These are phyloP conservation scores for Neolamprologus sp. DNA, from an alignment of 2,113 vertebrate genomes.

Conservation along the genomic window DNA sequence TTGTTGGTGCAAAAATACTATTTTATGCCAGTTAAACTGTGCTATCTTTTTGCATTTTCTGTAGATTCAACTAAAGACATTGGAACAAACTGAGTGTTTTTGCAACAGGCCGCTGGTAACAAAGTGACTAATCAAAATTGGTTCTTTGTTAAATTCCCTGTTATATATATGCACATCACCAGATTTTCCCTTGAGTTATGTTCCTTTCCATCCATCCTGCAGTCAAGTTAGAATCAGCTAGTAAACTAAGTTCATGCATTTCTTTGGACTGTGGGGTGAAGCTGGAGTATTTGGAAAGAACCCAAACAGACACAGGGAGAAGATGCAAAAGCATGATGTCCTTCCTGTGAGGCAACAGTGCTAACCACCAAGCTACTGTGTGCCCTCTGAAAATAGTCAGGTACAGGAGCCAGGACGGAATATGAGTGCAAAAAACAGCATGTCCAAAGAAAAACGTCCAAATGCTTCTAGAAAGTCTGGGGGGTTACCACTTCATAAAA, in stretches of 20 bases:
- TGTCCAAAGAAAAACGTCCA: not conserved
- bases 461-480: not conserved
- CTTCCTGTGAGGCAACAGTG: not conserved
- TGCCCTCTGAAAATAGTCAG: not conserved
- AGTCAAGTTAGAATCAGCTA: not conserved
- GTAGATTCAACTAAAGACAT: not conserved
- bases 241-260: not conserved
- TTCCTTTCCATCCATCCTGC: not conserved
- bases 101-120: not conserved
- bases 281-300: not conserved
- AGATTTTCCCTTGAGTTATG: not conserved
- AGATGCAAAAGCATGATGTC: not conserved
- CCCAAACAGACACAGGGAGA: not conserved
- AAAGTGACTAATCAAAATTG: not conserved
- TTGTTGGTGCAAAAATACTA: not conserved
- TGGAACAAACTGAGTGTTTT: not conserved
- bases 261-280: not conserved
- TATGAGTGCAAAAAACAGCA: not conserved
- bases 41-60: not conserved
- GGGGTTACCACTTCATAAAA: not conserved
- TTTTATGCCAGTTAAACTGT: not conserved
- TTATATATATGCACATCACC: not conserved
- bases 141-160: not conserved
- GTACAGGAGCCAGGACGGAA: accelerated
- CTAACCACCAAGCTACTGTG: not conserved